Evolutionary conservation across 2,797 vertebrate genomes (phyloP).

Genomic region (Pipistrellus kuhlii): DNA sequence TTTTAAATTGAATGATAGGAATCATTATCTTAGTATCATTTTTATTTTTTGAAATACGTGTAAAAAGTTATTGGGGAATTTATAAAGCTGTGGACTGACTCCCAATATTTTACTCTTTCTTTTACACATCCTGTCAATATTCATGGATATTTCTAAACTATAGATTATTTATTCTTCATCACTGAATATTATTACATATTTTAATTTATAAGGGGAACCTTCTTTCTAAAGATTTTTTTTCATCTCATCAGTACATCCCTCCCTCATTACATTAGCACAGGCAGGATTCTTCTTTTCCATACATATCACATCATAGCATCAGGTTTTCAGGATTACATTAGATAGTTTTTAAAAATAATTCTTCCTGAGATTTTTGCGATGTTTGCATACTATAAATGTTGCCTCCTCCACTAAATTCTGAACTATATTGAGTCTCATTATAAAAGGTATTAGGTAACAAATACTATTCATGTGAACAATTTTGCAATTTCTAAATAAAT

Average conservation of each 20-base stretch:
- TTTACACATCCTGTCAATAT: not conserved
- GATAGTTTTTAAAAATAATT: not conserved
- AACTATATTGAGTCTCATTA: not conserved
- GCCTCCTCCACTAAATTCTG: not conserved
- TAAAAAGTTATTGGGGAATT: not conserved
- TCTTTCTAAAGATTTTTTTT: conserved; percentile 1
- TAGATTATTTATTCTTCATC: not conserved
- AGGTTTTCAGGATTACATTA: conserved; percentile 15
- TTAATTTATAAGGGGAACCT: not conserved
- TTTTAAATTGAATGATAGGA: conserved; percentile 13
- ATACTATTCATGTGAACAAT: conserved; percentile 57
- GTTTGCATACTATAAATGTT: not conserved
- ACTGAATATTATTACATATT: not conserved
- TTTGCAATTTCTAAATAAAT: conserved; percentile 76
- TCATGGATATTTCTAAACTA: not conserved
- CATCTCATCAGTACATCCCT: not conserved
- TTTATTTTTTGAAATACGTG: conserved; percentile 16
- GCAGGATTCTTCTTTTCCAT: not conserved
- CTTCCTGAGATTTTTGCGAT: not conserved
- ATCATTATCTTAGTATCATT: not conserved
- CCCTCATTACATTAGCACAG: not conserved
- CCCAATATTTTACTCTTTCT: not conserved
- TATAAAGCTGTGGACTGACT: not conserved
- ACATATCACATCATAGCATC: not conserved
- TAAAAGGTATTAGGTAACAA: conserved; percentile 43